Percentiles rank a stretch among this genome's conserved stretches.
Conservation (phyloP, 2,113 vertebrate species). For the Aix galericulata region DNA sequence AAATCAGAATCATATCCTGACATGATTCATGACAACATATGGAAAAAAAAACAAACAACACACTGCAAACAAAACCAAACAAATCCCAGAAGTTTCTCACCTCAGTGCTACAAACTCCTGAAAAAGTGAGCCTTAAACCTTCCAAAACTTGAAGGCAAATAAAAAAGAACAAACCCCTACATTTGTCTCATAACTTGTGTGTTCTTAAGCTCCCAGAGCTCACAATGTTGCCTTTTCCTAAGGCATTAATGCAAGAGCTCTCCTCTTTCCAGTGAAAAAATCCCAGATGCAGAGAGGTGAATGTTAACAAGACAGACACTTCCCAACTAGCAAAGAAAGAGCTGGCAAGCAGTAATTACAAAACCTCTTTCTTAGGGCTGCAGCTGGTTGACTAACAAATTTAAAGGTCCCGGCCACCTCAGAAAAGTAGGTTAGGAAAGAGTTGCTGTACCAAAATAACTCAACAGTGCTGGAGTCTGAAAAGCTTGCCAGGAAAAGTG, state of each 20-base stretch:
- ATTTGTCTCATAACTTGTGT: not conserved
- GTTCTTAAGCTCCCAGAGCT: not conserved
- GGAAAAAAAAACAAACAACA: not conserved
- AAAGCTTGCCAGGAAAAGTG: accelerated
- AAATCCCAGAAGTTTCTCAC: not conserved
- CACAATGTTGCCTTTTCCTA: not conserved
- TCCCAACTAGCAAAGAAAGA: not conserved
- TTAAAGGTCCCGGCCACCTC: not conserved
- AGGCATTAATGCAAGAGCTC: accelerated
- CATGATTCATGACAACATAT: not conserved
- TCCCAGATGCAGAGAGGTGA: not conserved
- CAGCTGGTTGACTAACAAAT: not conserved
- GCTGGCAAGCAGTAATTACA: not conserved
- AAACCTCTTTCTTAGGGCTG: not conserved
- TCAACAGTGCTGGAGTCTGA: not conserved
- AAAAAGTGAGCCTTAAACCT: not conserved
- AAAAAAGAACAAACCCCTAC: not conserved
- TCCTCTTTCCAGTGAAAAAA: not conserved
- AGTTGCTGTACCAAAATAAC: not conserved
- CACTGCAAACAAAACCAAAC: not conserved
- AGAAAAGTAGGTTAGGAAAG: not conserved
- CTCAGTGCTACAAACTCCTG: not conserved
- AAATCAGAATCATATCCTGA: not conserved
- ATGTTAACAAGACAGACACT: not conserved
- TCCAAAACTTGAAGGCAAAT: not conserved